Percentiles rank a stretch among this genome's conserved stretches.
phyloP scores from a whole-genome alignment of 2,113 vertebrate genomes.

The Psittacula cyanocephala region DNA sequence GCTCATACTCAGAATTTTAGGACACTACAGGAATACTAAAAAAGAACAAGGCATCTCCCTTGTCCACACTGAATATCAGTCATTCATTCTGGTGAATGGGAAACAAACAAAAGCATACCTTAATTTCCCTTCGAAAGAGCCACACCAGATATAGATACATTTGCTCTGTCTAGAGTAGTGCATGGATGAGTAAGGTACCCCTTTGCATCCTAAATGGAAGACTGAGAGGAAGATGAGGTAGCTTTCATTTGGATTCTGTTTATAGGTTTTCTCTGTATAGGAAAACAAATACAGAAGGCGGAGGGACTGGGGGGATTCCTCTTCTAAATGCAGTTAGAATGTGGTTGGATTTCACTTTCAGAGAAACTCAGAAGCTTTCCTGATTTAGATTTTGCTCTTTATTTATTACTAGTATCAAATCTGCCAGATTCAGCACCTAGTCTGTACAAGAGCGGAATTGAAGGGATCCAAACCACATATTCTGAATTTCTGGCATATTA shows the following conservation, averaged over 20 bases:
- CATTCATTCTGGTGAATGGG: fast-evolving
- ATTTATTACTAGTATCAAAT: background rate
- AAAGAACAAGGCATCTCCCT: background rate
- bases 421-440: background rate
- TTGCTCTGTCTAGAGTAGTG: background rate
- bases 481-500: background rate
- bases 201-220: background rate
- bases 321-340: background rate
- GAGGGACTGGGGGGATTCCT: background rate
- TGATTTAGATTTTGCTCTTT: background rate
- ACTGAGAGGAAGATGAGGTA: background rate
- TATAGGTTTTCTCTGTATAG: background rate
- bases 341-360: background rate
- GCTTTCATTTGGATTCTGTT: background rate
- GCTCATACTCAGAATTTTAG: background rate
- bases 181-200: background rate
- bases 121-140: background rate
- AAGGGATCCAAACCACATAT: background rate
- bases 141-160: background rate
- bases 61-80: background rate
- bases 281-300: background rate
- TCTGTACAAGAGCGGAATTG: background rate
- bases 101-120: background rate
- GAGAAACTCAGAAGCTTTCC: background rate
- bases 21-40: background rate